phyloP scores from a whole-genome alignment of 2,888 invertebrate genomes.

The Eilema depressum region DNA sequence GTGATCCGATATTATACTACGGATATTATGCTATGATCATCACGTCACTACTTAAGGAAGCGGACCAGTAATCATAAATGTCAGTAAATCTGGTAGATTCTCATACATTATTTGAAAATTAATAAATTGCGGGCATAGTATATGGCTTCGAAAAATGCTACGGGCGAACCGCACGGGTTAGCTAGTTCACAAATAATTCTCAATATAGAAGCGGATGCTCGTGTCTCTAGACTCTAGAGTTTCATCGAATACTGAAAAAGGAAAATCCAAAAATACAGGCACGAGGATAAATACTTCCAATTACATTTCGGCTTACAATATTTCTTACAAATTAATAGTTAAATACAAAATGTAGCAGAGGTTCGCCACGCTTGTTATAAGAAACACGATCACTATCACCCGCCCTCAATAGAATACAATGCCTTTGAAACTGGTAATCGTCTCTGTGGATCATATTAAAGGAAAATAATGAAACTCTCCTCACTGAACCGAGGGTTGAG shows the following conservation, averaged over 20 bases:
- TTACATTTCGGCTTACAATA: neutral
- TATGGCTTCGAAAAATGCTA: too few relatives aligned
- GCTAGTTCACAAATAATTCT: neutral
- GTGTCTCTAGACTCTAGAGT: neutral
- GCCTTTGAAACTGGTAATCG: conserved; percentile 56
- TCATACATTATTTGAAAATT: too few relatives aligned
- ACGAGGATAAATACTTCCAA: too few relatives aligned
- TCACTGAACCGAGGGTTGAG: conserved; percentile 35
- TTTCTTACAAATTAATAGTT: conserved; percentile 22
- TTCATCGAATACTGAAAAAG: too few relatives aligned
- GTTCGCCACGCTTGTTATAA: conserved; percentile 55
- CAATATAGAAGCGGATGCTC: neutral
- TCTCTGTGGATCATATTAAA: conserved; percentile 59
- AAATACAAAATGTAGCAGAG: conserved; percentile 38
- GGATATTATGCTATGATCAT: too few relatives aligned
- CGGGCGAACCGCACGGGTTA: too few relatives aligned
- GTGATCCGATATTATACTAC: too few relatives aligned
- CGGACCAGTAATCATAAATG: too few relatives aligned
- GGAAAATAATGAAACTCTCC: conserved; percentile 62
- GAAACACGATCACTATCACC: conserved; percentile 58
- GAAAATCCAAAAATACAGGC: too few relatives aligned
- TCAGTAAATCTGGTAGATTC: too few relatives aligned
- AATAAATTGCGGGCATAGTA: too few relatives aligned
- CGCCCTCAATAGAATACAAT: conserved; percentile 60
- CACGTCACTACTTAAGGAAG: too few relatives aligned